Evolutionary conservation across 2,113 vertebrate species (phyloP).

Genomic region (Nothobranchius kuhntae): DNA sequence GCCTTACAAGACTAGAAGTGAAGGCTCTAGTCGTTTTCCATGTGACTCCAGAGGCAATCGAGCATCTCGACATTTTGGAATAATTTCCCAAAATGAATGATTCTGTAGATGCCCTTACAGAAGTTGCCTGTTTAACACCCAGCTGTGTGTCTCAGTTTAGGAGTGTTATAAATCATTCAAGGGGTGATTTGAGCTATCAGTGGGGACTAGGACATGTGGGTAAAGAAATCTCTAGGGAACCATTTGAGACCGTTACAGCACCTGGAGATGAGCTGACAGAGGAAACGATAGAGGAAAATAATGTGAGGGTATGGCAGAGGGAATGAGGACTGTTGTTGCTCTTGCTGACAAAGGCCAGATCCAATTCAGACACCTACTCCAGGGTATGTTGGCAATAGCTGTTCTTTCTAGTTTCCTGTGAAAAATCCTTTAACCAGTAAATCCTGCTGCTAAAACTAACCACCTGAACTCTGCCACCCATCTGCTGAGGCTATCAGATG

Average conservation of each 20-base stretch:
- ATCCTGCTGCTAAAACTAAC: slow-evolving; percentile 39
- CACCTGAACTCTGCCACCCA: slow-evolving; percentile 45
- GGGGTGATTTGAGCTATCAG: slow-evolving; percentile 38
- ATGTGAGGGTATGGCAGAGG: slow-evolving; percentile 33
- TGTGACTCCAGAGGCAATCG: slow-evolving; percentile 52
- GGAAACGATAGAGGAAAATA: slow-evolving; percentile 29
- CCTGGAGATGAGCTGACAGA: slow-evolving; percentile 63
- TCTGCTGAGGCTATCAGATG: slow-evolving; percentile 29
- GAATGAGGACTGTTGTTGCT: slow-evolving; percentile 58
- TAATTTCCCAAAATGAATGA: slow-evolving; percentile 55
- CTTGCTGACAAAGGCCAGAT: slow-evolving; percentile 61
- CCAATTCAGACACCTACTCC: slow-evolving; percentile 55
- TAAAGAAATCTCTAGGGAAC: slow-evolving; percentile 59
- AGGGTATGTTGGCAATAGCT: slow-evolving; percentile 48
- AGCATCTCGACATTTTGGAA: slow-evolving; percentile 55
- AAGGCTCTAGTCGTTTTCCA: slow-evolving; percentile 38
- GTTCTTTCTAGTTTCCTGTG: slow-evolving; percentile 40
- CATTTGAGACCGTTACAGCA: slow-evolving; percentile 69
- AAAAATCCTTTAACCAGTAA: slow-evolving; percentile 38
- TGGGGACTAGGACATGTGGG: slow-evolving; percentile 38
- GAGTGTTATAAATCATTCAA: slow-evolving; percentile 48
- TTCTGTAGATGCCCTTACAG: slow-evolving; percentile 11
- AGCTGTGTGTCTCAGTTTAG: slow-evolving; percentile 10
- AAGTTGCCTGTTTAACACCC: slow-evolving; percentile 40
- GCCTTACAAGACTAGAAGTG: slow-evolving; percentile 34